Conservation (phyloP, 2,888 invertebrate species). For the Cheiracanthium punctorium region DNA sequence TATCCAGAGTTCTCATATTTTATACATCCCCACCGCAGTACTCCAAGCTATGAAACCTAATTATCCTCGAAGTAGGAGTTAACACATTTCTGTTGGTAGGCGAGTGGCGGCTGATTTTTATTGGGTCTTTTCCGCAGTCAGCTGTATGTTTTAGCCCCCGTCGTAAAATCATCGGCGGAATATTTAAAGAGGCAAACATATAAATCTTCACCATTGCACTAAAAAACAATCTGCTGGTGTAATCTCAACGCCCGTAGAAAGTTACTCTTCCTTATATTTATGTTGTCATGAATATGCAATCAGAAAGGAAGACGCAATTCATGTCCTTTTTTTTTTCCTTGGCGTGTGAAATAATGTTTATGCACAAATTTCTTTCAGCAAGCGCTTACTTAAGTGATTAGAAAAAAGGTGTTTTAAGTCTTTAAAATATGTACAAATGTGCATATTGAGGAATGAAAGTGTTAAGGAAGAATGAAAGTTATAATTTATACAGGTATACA, state of each 20-base stretch:
- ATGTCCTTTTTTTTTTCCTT: too few species aligned
- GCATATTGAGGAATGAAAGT: too few species aligned
- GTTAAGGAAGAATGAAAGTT: too few species aligned
- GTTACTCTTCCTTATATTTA: neutral
- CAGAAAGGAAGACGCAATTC: too few species aligned
- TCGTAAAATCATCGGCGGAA: slow-evolving; percentile 49
- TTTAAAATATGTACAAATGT: too few species aligned
- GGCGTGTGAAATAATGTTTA: too few species aligned
- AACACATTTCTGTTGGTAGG: neutral
- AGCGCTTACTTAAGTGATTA: too few species aligned
- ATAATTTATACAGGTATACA: too few species aligned
- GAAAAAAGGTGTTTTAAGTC: too few species aligned
- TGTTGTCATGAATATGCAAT: neutral
- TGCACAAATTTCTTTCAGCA: too few species aligned
- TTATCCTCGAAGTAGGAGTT: neutral
- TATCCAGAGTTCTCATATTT: too few species aligned
- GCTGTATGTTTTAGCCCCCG: neutral
- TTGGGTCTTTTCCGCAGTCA: neutral
- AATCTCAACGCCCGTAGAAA: neutral
- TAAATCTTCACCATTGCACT: slow-evolving; percentile 50
- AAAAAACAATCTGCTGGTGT: slow-evolving; percentile 39
- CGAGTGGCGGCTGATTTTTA: neutral
- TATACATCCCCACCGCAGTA: too few species aligned
- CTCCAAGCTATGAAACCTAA: neutral
- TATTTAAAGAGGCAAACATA: slow-evolving; percentile 62